Percentiles rank a stretch among this genome's conserved stretches.
phyloP scores from a whole-genome alignment of 2,797 vertebrate genomes.

The Thunnus albacares region DNA sequence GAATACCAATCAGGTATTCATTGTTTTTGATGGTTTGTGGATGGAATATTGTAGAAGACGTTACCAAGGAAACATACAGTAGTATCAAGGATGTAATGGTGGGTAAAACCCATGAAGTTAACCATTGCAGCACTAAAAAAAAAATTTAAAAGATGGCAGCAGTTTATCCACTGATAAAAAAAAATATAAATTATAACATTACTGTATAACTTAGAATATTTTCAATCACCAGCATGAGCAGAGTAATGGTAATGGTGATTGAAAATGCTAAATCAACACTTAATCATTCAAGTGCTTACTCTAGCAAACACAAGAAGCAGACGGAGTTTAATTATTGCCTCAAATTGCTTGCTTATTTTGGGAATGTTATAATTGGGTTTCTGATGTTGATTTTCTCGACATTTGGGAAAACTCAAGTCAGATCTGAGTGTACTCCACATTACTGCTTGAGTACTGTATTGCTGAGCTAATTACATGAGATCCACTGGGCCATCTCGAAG shows the following conservation, averaged over 20 bases:
- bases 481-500: conserved; percentile 49
- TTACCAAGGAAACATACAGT: conserved; percentile 43
- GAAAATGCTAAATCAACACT: conserved; percentile 70
- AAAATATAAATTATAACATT: conserved; percentile 9
- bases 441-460: conserved; percentile 48
- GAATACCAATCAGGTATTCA: conserved; percentile 67
- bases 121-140: conserved; percentile 38
- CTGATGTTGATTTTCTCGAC: conserved; percentile 53
- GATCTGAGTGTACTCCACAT: conserved; percentile 46
- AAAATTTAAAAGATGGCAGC: conserved; percentile 48
- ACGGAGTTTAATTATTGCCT: conserved; percentile 46
- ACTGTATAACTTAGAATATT: conserved; percentile 33
- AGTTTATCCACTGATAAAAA: conserved; percentile 28
- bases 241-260: conserved; percentile 60
- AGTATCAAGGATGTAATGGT: conserved; percentile 65
- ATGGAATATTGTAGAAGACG: conserved; percentile 46
- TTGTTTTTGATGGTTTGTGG: conserved; percentile 67
- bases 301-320: conserved; percentile 53
- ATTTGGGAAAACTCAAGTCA: conserved; percentile 57
- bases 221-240: conserved; percentile 67
- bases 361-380: conserved; percentile 62
- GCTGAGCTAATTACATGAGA: conserved; percentile 62
- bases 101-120: not conserved
- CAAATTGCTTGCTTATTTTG: conserved; percentile 51
- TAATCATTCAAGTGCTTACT: conserved; percentile 64